These are phyloP conservation scores for Australoheros scitulus DNA, from an alignment of 2,113 vertebrate genomes.

Conservation along the genomic window DNA sequence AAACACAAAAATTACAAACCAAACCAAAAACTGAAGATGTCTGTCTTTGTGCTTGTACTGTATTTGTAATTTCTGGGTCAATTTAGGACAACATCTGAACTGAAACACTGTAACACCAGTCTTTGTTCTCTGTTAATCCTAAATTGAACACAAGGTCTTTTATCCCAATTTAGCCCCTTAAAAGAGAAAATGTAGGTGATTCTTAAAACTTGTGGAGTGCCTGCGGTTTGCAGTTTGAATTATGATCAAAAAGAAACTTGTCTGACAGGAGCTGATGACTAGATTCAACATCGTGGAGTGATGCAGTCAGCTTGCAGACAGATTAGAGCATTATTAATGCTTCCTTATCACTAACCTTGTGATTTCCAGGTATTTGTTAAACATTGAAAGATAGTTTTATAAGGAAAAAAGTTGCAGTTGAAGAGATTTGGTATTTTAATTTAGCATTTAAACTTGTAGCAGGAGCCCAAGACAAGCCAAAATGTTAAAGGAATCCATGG, in stretches of 20 bases:
- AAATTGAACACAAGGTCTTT: slow-evolving; percentile 28
- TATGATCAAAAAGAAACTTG: not conserved
- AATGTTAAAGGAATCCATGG: not conserved
- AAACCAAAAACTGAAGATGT: not conserved
- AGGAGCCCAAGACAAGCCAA: too few relatives aligned
- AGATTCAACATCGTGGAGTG: not conserved
- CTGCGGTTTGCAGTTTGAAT: not conserved
- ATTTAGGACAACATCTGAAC: not conserved
- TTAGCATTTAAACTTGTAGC: not conserved
- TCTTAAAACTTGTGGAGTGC: not conserved
- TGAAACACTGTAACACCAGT: slow-evolving; percentile 45
- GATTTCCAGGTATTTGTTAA: not conserved
- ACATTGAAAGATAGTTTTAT: not conserved
- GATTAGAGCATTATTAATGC: not conserved
- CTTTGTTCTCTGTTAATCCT: slow-evolving; percentile 50
- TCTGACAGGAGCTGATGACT: not conserved
- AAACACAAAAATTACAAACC: not conserved
- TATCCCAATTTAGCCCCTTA: not conserved
- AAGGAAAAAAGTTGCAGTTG: not conserved
- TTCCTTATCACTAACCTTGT: not conserved
- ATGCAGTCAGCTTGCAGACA: not conserved
- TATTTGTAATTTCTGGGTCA: not conserved
- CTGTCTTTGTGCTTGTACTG: not conserved
- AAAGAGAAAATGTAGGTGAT: not conserved
- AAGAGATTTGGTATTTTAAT: not conserved